Evolutionary conservation across 2,888 invertebrate genomes (phyloP).

Genomic region (Cosmopolites sordidus): DNA sequence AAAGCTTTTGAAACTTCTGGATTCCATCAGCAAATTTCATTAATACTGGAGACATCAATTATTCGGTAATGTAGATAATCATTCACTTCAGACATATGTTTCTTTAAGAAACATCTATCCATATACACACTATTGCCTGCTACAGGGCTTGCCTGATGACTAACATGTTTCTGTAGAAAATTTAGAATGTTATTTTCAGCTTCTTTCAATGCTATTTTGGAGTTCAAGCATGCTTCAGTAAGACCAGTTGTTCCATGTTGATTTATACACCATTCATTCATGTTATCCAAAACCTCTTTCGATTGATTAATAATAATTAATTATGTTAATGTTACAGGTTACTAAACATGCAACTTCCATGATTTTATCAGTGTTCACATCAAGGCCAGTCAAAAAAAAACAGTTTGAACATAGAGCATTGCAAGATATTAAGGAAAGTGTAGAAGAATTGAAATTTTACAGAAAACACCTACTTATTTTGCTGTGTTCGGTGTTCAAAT

Average conservation of each 20-base stretch:
- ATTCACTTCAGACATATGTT: conserved; percentile 77
- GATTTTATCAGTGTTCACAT: conserved; percentile 71
- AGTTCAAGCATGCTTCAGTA: conserved; percentile 65
- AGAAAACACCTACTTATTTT: too few relatives aligned
- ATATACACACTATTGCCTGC: conserved; percentile 86
- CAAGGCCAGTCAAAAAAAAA: conserved; percentile 81
- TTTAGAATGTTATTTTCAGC: conserved; percentile 70
- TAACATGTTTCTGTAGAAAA: conserved; percentile 62
- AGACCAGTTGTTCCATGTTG: conserved; percentile 82
- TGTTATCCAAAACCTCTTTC: conserved; percentile 63
- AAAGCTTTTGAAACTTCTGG: conserved; percentile 53
- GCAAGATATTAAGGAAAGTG: too few relatives aligned
- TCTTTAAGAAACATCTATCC: conserved; percentile 76
- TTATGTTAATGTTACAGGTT: conserved; percentile 70
- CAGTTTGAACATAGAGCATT: too few relatives aligned
- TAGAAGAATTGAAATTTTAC: too few relatives aligned
- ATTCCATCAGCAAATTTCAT: conserved; percentile 84
- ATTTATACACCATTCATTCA: conserved; percentile 80
- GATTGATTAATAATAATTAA: conserved; percentile 78
- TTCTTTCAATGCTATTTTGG: conserved; percentile 58
- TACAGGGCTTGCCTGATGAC: conserved; percentile 63
- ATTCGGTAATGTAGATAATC: conserved; percentile 83
- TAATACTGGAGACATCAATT: conserved; percentile 87
- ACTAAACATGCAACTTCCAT: conserved; percentile 87
- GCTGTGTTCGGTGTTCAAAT: too few relatives aligned